Evolutionary conservation across 2,888 invertebrate species (phyloP), one percentile per base, ranked within the genome.

Genomic region (Hypolimnas misippus): DNA sequence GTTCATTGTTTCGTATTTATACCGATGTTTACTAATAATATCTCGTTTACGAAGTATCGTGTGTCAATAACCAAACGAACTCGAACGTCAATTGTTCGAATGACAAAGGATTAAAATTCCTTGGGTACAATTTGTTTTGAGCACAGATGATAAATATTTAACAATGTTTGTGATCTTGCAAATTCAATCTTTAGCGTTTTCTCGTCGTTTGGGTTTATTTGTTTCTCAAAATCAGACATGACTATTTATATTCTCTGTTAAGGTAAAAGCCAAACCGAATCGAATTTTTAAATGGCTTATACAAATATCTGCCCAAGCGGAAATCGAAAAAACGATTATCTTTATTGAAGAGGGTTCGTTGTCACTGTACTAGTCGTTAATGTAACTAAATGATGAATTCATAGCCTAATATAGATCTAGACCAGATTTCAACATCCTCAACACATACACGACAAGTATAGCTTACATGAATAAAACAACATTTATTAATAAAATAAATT

Each of bases 31-130:
- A 67, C 66, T 62, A 69, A 67, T 66, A 65, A 64, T 57, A 63
- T 64, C 63, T 57, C 35, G 65, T 64, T 66, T 63, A 68, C 66
- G 66, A 54, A 68, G 67, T 68, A 65, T 69, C 67, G 55, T 17
- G 62, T 69, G 70, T 68, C 67, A 66, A 73, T 68, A 67, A 65
- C 61, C 66, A 65, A 60, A n/a, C n/a, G n/a, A n/a, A n/a, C n/a
- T n/a, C n/a, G n/a, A 64, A 54, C 33, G 49, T 51, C 57, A 42
- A 65, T 65, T 65, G 65, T 62, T 62, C 25, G 25, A 55, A 57
- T 29, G 50, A 65, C 55, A 59, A 40, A 38, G 3, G 38, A 44
- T 58, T n/a, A 35, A 44, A 57, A 57, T 57, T 64, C 53, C 29
- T 49, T 53, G 40, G 33, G 12, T 51, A 57, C 44, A 62, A 52